Conservation (phyloP, 1,140 invertebrate species). For the Habropoda laboriosa region DNA sequence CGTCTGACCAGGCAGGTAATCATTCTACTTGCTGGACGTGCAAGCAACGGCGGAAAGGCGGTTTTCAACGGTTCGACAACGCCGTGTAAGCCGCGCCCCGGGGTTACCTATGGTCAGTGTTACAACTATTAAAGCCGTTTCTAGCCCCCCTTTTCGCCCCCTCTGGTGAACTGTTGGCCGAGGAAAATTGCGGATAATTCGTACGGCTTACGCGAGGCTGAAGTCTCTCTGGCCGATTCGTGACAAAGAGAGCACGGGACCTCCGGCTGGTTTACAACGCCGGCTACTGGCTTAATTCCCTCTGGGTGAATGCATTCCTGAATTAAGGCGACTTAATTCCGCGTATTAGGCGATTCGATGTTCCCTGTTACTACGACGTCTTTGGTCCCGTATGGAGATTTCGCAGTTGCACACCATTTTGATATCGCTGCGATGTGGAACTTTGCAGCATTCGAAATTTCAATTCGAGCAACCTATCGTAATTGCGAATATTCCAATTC, state of each 20-base stretch:
- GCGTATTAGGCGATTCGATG: constrained; percentile 23
- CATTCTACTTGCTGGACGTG: constrained; percentile 4
- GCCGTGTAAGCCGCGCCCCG: background rate
- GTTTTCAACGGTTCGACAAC: background rate
- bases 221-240: constrained; percentile 29
- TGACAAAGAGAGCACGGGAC: constrained; percentile 33
- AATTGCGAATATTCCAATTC: too few relatives aligned
- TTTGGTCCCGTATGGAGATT: background rate
- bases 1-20: background rate
- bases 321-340: constrained; percentile 28
- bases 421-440: background rate
- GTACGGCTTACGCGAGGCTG: constrained; percentile 30
- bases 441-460: too few relatives aligned
- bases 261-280: constrained; percentile 27
- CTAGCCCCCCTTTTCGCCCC: too few relatives aligned
- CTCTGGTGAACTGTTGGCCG: too few relatives aligned
- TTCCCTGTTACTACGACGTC: constrained; percentile 18
- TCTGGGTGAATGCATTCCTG: constrained; percentile 29
- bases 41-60: background rate
- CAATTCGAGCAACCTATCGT: too few relatives aligned
- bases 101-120: constrained; percentile 22
- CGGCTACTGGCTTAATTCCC: constrained; percentile 31
- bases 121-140: constrained; percentile 35
- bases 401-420: background rate
- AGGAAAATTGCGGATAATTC: constrained; percentile 50